Base-by-base conservation (phyloP, 1,140 invertebrate genomes). In the Drosophila novamexicana region DNA sequence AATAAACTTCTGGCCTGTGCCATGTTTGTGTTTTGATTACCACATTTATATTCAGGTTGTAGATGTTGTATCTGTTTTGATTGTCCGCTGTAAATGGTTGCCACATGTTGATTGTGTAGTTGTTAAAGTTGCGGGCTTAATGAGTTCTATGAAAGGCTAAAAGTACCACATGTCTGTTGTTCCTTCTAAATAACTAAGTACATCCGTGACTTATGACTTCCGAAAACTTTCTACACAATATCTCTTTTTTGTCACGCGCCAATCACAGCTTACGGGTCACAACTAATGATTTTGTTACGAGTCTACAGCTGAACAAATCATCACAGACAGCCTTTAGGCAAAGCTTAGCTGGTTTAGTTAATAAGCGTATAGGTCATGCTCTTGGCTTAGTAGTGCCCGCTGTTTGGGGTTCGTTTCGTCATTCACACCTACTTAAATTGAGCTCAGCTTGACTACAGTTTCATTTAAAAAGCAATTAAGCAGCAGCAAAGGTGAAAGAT, bases 311-410 rank as follows among this genome's bases (percentile, higher is more conserved):
- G 62, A 64, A 78, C 79, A 73, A 81, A 81, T 81, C 79, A 81
- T 72, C 67, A 45, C 44, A 69, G 56, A 62, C 32, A 64, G 68
- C 73, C 56, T 67, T 63, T 47, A 37, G 50, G 34, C 57, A 47
- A 36, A 64, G 81, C 72, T 75, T 61, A 56, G 63, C 37, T n/a
- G 32, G 64, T 53, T 67, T 67, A 58, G 34, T 7, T 47, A 78
- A 82, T 82, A 75, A 78, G 79, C 79, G 65, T 78, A 66, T 69
- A 78, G 79, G 79, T 82, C 75, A 82, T 76, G 79, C 79, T 82
- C 79, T 81, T 77, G 74, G 79, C 79, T 56, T 63, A 58, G 54
- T 34, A 32, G 18, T 32, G 39, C 0, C 61, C 34, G 61, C 61
- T 42, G 36, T 32, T 40, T n/a, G 16, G 16, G 16, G 34, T 7